Base-by-base conservation (phyloP, 2,113 vertebrate genomes). In the Microcebus lehilahytsara region DNA sequence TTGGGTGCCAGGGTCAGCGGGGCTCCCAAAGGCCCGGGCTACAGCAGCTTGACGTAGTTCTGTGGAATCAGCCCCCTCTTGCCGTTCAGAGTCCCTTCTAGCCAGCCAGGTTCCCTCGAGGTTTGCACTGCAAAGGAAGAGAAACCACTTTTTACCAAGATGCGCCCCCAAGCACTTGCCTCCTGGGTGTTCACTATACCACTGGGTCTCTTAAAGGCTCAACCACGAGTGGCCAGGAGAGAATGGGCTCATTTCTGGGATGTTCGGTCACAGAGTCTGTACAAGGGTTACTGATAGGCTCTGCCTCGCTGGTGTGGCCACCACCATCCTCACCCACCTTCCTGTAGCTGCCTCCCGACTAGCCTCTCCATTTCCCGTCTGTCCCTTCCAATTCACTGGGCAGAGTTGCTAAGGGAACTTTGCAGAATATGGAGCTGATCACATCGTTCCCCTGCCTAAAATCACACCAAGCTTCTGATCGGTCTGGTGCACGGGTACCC, bases 41-140 rank as follows among this genome's bases (percentile, higher is more conserved):
- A 99, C 98, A 99, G 99, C 98, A 99, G 98, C 98, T 99, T 99
- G 98, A 99, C 99, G 10, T 99, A 99, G 97, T 99, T 99, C 97
- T 99, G 99, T 97, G 99, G 99, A 98, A 99, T 99, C 98, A 99
- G 99, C 97, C 99, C 99, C 97, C 99, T 99, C 98, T 99, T 99
- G 97, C 99, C 99, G 84, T 99, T 99, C 98, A 99, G 98, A 0
- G 99, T 99, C 96, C 99, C 99, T 97, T 99, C 99, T 81, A 99
- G 99, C 99, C 99, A 99, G 97, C 99, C 99, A 1, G 99, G 99
- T 96, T 99, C 99, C 96, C 99, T 99, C 34, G 99, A 99, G 95
- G 97, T 98, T 97, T 99, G 98, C 91, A 99, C 99, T 99, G 97
- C 96, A 98, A 98, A 97, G 87, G 96, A 96, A 98, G 90, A 94